Percentiles rank a stretch among this genome's conserved stretches.
phyloP scores from a whole-genome alignment of 2,113 vertebrate species.

The Corythornis madagascariensis region DNA sequence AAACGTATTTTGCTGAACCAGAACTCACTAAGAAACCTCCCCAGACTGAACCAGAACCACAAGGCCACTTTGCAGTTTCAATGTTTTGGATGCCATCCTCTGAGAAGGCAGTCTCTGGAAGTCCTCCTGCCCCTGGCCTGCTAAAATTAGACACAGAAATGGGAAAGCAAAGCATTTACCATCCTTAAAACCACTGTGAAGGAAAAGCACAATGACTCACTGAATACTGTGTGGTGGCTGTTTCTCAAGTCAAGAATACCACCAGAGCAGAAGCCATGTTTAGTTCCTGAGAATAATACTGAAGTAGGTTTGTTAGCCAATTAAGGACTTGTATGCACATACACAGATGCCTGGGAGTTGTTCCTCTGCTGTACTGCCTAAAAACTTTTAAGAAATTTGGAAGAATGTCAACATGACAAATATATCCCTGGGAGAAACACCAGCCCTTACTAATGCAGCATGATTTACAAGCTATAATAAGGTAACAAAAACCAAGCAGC shows the following conservation, averaged over 20 bases:
- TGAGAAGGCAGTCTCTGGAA: neutral
- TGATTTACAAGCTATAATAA: neutral
- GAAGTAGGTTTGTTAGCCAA: neutral
- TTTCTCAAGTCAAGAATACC: slow-evolving; percentile 19
- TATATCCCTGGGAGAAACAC: neutral
- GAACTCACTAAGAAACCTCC: neutral
- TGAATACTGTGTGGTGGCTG: slow-evolving; percentile 21
- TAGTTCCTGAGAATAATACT: slow-evolving; percentile 17
- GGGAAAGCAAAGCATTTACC: neutral
- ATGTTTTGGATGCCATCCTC: neutral
- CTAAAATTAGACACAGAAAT: slow-evolving; percentile 13
- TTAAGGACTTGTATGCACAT: neutral
- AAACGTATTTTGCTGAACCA: neutral
- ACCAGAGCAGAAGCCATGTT: neutral
- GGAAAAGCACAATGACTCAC: slow-evolving; percentile 28
- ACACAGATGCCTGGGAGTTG: neutral
- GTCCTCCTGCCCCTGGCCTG: neutral
- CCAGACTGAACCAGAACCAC: neutral
- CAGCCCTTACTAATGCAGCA: neutral
- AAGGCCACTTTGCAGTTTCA: neutral
- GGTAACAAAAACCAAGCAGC: neutral
- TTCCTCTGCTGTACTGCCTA: neutral
- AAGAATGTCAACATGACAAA: neutral
- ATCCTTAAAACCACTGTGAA: neutral
- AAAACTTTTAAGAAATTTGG: neutral